Percentiles rank a stretch among this genome's conserved stretches.
Evolutionary conservation across 2,888 invertebrate genomes (phyloP).

Genomic region (Rhamphomyia laevipes): DNA sequence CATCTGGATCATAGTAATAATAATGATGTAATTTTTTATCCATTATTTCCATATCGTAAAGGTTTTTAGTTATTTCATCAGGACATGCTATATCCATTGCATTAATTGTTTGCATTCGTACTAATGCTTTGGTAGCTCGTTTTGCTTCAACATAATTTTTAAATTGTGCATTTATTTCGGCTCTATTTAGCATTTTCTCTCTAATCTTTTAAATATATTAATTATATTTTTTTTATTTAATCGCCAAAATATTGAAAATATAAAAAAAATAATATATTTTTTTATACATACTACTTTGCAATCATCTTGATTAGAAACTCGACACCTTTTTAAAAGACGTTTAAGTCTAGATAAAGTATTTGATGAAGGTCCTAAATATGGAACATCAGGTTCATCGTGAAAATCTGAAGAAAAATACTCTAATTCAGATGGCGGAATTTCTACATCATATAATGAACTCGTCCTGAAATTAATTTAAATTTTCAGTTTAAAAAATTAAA

Average conservation of each 20-base stretch:
- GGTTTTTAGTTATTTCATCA: constrained; percentile 2
- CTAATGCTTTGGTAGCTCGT: constrained; percentile 6
- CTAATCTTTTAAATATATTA: too few relatives aligned
- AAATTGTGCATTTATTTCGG: constrained; percentile 6
- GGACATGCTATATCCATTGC: background rate
- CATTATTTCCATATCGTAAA: constrained; percentile 7
- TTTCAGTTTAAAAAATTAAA: too few relatives aligned
- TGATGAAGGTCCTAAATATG: constrained; percentile 3
- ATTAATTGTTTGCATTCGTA: constrained; percentile 3
- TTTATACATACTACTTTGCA: background rate
- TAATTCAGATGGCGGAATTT: constrained; percentile 6
- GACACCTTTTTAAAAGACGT: constrained; percentile 1
- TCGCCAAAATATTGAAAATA: too few relatives aligned
- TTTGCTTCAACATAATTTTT: constrained; percentile 3
- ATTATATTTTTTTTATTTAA: too few relatives aligned
- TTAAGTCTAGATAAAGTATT: constrained; percentile 1
- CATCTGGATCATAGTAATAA: constrained; percentile 6
- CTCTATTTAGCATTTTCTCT: background rate
- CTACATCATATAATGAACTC: constrained; percentile 8
- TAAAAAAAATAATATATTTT: too few relatives aligned
- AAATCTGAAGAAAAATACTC: constrained; percentile 9
- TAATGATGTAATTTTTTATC: constrained; percentile 9
- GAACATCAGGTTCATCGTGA: constrained; percentile 2
- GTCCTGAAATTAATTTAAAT: too few relatives aligned
- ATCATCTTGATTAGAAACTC: background rate